These are phyloP conservation scores for Odobenus rosmarus DNA, from an alignment of 2,113 vertebrate species.

Conservation along the genomic window DNA sequence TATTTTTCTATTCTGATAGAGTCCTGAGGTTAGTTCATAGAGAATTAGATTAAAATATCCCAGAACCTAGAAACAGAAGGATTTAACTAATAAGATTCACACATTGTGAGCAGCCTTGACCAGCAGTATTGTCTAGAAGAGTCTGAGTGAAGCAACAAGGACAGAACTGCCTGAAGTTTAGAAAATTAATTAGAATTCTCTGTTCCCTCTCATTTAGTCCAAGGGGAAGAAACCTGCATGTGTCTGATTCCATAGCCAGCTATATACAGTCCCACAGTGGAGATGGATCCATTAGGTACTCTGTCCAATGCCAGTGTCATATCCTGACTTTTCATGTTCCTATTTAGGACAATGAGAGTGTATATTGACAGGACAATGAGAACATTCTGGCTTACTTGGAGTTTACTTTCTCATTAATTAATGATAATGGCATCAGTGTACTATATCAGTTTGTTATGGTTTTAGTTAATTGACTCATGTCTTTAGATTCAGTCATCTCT, in stretches of 20 bases:
- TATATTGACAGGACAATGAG: neutral
- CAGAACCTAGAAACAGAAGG: neutral
- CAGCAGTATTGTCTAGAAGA: neutral
- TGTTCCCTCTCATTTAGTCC: neutral
- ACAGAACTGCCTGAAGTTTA: neutral
- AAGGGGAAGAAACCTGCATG: neutral
- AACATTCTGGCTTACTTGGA: neutral
- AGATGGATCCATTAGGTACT: neutral
- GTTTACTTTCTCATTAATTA: conserved; percentile 13
- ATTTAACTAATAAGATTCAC: neutral
- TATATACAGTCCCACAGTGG: neutral
- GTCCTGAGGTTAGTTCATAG: neutral
- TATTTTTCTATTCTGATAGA: neutral
- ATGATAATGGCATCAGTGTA: neutral
- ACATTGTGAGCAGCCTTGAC: neutral
- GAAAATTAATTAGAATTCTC: neutral
- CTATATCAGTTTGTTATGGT: neutral
- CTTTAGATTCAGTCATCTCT: neutral
- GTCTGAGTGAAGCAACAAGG: neutral
- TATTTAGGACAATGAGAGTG: neutral
- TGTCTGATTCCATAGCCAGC: neutral
- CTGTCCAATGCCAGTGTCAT: neutral
- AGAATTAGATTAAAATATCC: neutral
- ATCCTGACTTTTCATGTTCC: neutral
- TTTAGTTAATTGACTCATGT: neutral